A percentile compares a stretch with the other conserved stretches of the same genome.
Evolutionary conservation across 35 echinoderm and acorn worm species (phyloP).

Genomic region (Ophioderma brevispina): DNA sequence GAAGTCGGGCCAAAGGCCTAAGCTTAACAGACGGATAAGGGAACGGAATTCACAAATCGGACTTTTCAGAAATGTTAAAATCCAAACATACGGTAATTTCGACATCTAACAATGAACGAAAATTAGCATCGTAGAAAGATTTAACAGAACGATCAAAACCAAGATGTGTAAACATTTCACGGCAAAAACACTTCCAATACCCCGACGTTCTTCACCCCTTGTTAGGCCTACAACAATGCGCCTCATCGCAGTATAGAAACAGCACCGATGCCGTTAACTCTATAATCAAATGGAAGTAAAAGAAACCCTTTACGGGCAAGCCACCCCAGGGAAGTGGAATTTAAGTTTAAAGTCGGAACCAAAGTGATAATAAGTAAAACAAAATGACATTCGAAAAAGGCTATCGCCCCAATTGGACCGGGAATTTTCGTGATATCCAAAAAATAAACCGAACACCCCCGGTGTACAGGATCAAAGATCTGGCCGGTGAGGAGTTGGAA

Average conservation of each 20-base stretch:
- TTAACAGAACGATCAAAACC: constrained; percentile 41
- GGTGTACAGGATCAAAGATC: constrained; percentile 53
- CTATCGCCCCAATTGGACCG: constrained; percentile 43
- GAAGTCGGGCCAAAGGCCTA: neutral
- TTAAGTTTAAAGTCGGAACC: constrained; percentile 26
- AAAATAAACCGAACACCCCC: neutral
- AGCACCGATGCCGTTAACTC: constrained; percentile 27
- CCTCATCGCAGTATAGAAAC: constrained; percentile 62
- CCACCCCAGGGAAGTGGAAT: neutral
- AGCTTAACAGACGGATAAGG: constrained; percentile 47
- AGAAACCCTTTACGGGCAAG: constrained; percentile 23
- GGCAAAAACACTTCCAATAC: constrained; percentile 31
- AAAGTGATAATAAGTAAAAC: constrained; percentile 19
- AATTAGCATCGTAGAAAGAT: constrained; percentile 35
- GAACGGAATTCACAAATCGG: constrained; percentile 28
- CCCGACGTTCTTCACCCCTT: constrained; percentile 1
- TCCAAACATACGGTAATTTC: neutral
- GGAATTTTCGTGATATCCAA: constrained; percentile 26
- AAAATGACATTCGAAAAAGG: constrained; percentile 31
- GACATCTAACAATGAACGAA: constrained; percentile 41
- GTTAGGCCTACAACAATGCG: constrained; percentile 34
- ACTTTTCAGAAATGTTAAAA: neutral
- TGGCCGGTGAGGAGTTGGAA: neutral
- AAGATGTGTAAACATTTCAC: constrained; percentile 53
- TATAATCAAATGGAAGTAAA: constrained; percentile 56